phyloP scores from a whole-genome alignment of 2,113 vertebrate genomes.

The Dipodomys spectabilis region DNA sequence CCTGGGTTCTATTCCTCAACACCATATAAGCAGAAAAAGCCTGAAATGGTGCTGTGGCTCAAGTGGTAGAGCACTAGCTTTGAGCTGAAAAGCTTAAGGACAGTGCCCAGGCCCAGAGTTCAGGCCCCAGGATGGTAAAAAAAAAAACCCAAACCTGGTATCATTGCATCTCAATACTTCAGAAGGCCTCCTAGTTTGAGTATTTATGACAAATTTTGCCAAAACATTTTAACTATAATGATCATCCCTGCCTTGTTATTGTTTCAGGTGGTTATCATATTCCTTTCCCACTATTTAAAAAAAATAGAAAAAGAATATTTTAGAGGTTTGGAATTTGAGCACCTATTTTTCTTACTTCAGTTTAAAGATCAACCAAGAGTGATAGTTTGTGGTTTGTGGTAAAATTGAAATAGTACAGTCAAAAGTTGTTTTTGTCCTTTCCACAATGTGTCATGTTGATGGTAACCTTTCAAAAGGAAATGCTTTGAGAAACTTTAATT shows the following conservation, averaged over 20 bases:
- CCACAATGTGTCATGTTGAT: constrained; percentile 67
- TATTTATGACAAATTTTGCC: constrained; percentile 69
- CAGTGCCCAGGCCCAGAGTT: too few species aligned
- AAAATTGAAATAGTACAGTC: constrained; percentile 65
- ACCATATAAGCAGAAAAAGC: too few species aligned
- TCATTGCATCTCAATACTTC: background rate
- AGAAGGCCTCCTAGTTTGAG: background rate
- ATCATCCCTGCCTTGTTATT: constrained; percentile 76
- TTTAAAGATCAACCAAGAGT: constrained; percentile 57
- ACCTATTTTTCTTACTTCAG: constrained; percentile 67
- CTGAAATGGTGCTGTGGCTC: too few species aligned
- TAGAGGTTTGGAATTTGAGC: constrained; percentile 72
- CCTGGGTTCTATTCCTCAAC: too few species aligned
- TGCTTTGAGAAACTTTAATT: constrained; percentile 75
- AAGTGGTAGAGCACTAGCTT: too few species aligned
- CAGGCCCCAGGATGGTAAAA: too few species aligned
- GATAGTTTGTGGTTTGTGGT: constrained; percentile 74
- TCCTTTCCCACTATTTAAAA: constrained; percentile 79
- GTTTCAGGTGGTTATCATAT: constrained; percentile 75
- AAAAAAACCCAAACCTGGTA: background rate
- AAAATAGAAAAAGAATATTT: constrained; percentile 81
- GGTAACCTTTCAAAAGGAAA: constrained; percentile 82
- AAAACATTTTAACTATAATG: constrained; percentile 77
- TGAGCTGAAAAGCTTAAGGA: too few species aligned
- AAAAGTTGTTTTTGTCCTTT: constrained; percentile 75